Evolutionary conservation across 92 coral and sea anemone species (phyloP).

Genomic region (Porites cylindrica): DNA sequence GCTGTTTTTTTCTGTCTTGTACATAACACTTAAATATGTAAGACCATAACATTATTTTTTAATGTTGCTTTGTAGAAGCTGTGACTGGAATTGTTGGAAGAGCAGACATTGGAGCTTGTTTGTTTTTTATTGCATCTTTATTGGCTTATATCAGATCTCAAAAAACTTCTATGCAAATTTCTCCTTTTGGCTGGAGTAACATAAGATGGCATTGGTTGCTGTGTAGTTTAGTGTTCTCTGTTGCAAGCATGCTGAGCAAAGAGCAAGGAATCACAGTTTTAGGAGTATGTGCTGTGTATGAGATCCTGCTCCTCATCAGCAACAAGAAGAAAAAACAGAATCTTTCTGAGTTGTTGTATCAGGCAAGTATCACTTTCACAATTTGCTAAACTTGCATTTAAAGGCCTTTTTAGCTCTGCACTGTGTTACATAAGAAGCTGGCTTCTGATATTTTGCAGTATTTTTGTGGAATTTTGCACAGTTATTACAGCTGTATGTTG

Average conservation of each 20-base stretch:
- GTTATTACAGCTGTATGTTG: no score
- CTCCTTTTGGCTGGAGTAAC: neutral
- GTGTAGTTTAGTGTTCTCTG: conserved; percentile 70
- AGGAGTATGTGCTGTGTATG: conserved; percentile 91
- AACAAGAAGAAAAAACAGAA: conserved; percentile 4
- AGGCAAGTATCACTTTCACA: neutral
- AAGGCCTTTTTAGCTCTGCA: no score
- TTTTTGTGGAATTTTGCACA: no score
- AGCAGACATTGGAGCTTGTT: conserved; percentile 94
- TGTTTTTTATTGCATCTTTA: conserved; percentile 84
- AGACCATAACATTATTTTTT: no score
- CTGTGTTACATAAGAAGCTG: no score
- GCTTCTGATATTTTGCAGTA: no score
- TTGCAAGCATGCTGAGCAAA: conserved; percentile 91
- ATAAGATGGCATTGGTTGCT: conserved; percentile 81
- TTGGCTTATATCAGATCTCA: conserved; percentile 78
- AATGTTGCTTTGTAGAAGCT: conserved; percentile 75
- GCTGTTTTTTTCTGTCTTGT: no score
- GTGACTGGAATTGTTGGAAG: conserved; percentile 97
- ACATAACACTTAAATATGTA: no score
- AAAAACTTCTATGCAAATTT: neutral
- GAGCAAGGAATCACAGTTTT: conserved; percentile 96
- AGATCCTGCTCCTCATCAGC: conserved; percentile 62
- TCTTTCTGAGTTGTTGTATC: neutral
- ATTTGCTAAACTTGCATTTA: no score